These are phyloP conservation scores for Gadus macrocephalus DNA, from an alignment of 2,113 vertebrate species.

Conservation along the genomic window DNA sequence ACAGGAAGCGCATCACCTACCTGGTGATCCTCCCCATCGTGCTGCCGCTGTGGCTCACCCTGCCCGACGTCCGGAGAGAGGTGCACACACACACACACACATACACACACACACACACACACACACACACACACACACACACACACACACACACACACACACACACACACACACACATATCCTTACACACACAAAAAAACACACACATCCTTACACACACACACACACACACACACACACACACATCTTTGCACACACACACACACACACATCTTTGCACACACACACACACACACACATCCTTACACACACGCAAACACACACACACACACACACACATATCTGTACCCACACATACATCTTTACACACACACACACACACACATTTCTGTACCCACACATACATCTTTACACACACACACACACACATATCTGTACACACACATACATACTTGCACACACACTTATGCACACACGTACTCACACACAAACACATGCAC, in stretches of 20 bases:
- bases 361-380: too few relatives aligned
- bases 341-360: too few relatives aligned
- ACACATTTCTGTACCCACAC: too few relatives aligned
- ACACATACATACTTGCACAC: too few relatives aligned
- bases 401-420: too few relatives aligned
- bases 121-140: background rate
- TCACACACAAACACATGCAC: too few relatives aligned
- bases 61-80: constrained; percentile 91
- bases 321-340: too few relatives aligned
- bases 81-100: constrained; percentile 56
- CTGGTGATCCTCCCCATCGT: constrained; percentile 88
- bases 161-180: background rate
- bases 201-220: background rate
- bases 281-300: too few relatives aligned
- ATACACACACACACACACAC: constrained; percentile 7
- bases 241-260: background rate
- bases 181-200: too few relatives aligned
- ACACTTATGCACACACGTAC: too few relatives aligned
- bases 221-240: background rate
- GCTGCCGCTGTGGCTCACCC: constrained; percentile 86
- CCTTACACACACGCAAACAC: too few relatives aligned
- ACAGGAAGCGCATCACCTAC: constrained; percentile 82
- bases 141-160: constrained; percentile 1
- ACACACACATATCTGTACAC: too few relatives aligned
- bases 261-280: background rate